phyloP scores from a whole-genome alignment of 30 jellyfish, hydroid and myxozoan genomes.

The Hydra vulgaris region DNA sequence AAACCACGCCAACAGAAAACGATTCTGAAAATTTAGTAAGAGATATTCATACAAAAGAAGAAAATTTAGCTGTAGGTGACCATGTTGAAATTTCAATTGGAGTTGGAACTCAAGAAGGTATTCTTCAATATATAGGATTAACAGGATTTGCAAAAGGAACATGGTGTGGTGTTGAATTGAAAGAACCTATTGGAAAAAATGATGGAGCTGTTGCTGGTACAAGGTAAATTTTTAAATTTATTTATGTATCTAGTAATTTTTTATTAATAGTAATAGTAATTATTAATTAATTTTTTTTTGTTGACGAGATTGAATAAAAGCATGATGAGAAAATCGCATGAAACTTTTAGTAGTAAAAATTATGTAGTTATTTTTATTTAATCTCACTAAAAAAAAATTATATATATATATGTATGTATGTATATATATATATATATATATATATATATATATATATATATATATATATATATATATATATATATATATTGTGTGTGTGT shows the following conservation, averaged over 20 bases:
- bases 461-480: no score
- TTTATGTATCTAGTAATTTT: no score
- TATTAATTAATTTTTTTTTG: no score
- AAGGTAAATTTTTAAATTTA: constrained; percentile 36
- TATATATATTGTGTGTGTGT: no score
- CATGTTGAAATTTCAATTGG: constrained; percentile 38
- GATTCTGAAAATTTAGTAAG: constrained; percentile 1
- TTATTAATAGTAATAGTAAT: no score
- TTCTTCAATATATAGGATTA: constrained; percentile 62
- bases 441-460: no score
- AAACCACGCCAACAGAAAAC: constrained; percentile 38
- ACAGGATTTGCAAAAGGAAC: constrained; percentile 96
- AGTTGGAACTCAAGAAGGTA: constrained; percentile 63
- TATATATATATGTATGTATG: no score
- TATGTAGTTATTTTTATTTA: no score
- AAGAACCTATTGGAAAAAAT: constrained; percentile 78
- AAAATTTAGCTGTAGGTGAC: constrained; percentile 55
- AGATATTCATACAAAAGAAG: not conserved
- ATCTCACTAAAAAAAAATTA: no score
- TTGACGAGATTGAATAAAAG: not conserved
- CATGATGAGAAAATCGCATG: no score
- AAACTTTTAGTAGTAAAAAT: no score
- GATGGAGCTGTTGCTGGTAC: constrained; percentile 99
- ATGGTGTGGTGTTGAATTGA: constrained; percentile 97
- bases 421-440: no score